Percentiles rank a stretch among this genome's conserved stretches.
Conservation (phyloP, 1,140 invertebrate species). For the Oscheius sp. region DNA sequence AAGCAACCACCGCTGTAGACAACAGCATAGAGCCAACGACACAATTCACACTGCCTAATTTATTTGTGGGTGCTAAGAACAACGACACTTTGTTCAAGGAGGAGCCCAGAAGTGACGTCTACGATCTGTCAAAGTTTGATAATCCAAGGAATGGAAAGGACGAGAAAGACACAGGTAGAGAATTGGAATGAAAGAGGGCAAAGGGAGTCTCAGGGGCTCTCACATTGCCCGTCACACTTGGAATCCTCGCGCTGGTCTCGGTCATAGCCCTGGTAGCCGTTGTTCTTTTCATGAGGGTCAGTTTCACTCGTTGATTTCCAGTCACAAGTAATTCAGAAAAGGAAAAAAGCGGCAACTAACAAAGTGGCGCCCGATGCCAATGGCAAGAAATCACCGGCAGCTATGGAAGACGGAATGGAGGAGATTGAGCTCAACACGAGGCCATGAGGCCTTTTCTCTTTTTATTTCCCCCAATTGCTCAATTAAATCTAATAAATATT, state of each 20-base stretch:
- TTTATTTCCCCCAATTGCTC: not conserved
- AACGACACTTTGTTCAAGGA: slow-evolving; percentile 34
- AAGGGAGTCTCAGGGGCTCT: slow-evolving; percentile 11
- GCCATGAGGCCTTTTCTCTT: not conserved
- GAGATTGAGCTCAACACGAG: slow-evolving; percentile 32
- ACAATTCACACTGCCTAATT: slow-evolving; percentile 25
- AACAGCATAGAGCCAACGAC: slow-evolving; percentile 8
- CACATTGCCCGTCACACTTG: slow-evolving; percentile 13
- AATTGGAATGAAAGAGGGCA: not conserved
- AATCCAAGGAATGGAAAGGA: slow-evolving; percentile 10
- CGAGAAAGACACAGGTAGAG: too few relatives aligned
- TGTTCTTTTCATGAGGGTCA: slow-evolving; percentile 32
- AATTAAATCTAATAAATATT: not conserved
- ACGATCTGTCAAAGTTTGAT: slow-evolving; percentile 21
- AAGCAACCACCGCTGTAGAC: slow-evolving; percentile 1
- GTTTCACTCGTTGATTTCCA: not conserved
- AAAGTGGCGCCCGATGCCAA: not conserved
- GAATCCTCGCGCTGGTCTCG: slow-evolving; percentile 14
- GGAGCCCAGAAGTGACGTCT: slow-evolving; percentile 8
- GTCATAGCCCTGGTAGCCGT: slow-evolving; percentile 30
- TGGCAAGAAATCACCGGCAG: not conserved
- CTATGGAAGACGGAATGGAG: slow-evolving; percentile 34
- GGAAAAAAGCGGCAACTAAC: slow-evolving; percentile 1
- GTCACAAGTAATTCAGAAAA: slow-evolving; percentile 7
- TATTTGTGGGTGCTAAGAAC: slow-evolving; percentile 18